Conservation (phyloP, 2,113 vertebrate genomes). For the Phrynocephalus versicolor region DNA sequence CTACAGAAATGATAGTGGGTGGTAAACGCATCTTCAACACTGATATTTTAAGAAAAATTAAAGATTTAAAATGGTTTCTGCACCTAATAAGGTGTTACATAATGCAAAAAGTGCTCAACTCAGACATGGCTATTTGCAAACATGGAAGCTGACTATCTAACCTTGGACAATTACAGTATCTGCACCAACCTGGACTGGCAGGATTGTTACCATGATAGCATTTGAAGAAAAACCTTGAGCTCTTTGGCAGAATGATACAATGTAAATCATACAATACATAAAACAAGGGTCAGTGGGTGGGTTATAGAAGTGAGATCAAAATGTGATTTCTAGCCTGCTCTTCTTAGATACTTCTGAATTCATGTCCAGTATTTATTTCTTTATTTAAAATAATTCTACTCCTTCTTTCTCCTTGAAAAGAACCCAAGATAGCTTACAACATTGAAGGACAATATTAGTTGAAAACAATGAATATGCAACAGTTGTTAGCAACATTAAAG, state of each 20-base stretch:
- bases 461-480: too few relatives aligned
- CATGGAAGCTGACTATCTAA: conserved; percentile 8
- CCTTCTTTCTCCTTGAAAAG: too few relatives aligned
- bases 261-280: neutral
- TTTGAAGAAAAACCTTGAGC: neutral
- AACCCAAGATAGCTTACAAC: too few relatives aligned
- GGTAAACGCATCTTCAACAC: conserved; percentile 25
- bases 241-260: neutral
- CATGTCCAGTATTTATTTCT: neutral
- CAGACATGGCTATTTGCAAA: neutral
- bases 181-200: neutral
- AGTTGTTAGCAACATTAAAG: too few relatives aligned
- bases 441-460: too few relatives aligned
- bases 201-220: too few relatives aligned
- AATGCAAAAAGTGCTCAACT: fast-evolving
- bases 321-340: neutral
- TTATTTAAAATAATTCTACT: too few relatives aligned
- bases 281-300: neutral
- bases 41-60: conserved; percentile 3
- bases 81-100: neutral
- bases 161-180: neutral
- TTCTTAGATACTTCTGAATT: neutral
- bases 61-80: conserved; percentile 29
- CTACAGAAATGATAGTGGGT: conserved; percentile 30
- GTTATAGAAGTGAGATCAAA: neutral